Evolutionary conservation across 1,140 invertebrate species (phyloP), one percentile per base, ranked within the genome.

Genomic region (Elymnias hypermnestra): DNA sequence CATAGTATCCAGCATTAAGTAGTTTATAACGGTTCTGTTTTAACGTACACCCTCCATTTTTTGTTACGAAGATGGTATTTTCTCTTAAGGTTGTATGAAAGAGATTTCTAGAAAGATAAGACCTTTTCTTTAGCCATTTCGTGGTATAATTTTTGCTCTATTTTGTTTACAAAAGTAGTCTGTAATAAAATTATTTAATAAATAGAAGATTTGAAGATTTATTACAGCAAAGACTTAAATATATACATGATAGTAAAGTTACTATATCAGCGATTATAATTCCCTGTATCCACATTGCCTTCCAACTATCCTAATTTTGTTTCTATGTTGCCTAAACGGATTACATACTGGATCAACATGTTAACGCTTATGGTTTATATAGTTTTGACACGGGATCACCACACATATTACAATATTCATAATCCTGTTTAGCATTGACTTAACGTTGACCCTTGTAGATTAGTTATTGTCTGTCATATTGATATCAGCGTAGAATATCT

Each of bases 371-470:
- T 8, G 33, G 33, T 36, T 36, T 36, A 36, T 17, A 36, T 36
- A 36, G 33, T 36, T 36, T 36, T 36, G 19, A 8, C 31, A 13
- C 8, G n/a, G 33, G 33, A 36, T 36, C 19, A 36, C 18, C 33
- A 36, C 19, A 36, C 33, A 36, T 36, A 36, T 36, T 36, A 36
- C 33, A n/a, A 19, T 21, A 17, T 10, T 36, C 7, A 19, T 36
- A 36, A 36, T 36, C 33, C 18, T 6, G 12, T 36, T 21, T 36
- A 17, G 19, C 33, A 36, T 19, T 5, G 17, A 36, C 33, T 36
- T 36, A 36, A 21, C 33, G 19, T 36, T 19, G 33, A 36, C 33
- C 33, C n/a, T n/a, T n/a, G n/a, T n/a, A n/a, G n/a, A n/a, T n/a
- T n/a, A n/a, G n/a, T n/a, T n/a, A n/a, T n/a, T n/a, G n/a, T n/a